These are phyloP conservation scores for Calyptommatus sinebrachiatus DNA, from an alignment of 2,113 vertebrate genomes.

Conservation along the genomic window DNA sequence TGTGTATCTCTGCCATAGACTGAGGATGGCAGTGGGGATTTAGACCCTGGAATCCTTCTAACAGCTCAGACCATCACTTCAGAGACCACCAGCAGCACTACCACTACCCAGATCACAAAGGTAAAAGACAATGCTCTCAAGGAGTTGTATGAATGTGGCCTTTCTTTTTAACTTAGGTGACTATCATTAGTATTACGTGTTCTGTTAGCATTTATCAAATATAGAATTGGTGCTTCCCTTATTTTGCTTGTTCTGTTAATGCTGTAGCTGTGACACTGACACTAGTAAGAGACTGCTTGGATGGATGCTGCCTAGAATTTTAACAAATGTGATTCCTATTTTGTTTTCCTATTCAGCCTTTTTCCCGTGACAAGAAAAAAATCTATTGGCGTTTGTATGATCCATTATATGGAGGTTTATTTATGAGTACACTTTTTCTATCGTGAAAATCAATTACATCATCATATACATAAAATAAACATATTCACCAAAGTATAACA, in stretches of 20 bases:
- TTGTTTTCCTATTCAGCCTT: not conserved
- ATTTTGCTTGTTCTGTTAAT: not conserved
- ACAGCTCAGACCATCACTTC: slow-evolving; percentile 97
- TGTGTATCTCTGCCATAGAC: slow-evolving; percentile 73
- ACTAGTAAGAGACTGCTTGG: not conserved
- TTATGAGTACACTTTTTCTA: too few relatives aligned
- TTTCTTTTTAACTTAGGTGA: not conserved
- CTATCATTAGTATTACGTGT: not conserved
- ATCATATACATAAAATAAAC: too few relatives aligned
- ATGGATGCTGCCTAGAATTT: not conserved
- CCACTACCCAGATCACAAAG: slow-evolving; percentile 99
- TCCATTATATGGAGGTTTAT: too few relatives aligned
- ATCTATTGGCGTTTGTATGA: not conserved
- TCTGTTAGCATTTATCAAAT: not conserved
- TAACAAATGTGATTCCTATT: not conserved
- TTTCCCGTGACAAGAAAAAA: not conserved
- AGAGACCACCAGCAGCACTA: slow-evolving; percentile 95
- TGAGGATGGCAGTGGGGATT: slow-evolving; percentile 78
- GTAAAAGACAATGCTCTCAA: slow-evolving; percentile 61
- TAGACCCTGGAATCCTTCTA: slow-evolving; percentile 87
- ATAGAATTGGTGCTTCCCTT: not conserved
- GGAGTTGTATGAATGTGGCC: not conserved
- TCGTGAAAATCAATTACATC: too few relatives aligned
- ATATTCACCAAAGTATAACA: too few relatives aligned
- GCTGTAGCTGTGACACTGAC: not conserved